Conservation (phyloP, 2,797 vertebrate genomes). For the Sebastolobus altivelis region DNA sequence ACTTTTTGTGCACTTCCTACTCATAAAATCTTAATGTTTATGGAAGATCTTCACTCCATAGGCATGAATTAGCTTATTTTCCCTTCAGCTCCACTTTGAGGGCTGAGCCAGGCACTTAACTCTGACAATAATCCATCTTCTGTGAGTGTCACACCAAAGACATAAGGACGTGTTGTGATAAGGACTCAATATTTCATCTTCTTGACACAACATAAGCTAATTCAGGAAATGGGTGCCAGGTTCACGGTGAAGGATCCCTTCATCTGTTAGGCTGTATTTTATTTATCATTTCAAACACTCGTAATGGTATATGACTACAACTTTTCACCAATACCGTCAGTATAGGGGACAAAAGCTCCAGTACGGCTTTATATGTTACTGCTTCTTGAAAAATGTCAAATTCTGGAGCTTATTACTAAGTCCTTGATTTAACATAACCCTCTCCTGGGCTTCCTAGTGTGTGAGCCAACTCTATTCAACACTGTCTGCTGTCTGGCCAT, state of each 20-base stretch:
- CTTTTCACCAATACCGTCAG: neutral
- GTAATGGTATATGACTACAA: neutral
- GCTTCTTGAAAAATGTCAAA: conserved; percentile 32
- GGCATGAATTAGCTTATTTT: neutral
- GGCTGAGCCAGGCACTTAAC: conserved; percentile 22
- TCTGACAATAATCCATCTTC: conserved; percentile 18
- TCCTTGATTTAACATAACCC: conserved; percentile 43
- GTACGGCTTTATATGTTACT: conserved; percentile 1
- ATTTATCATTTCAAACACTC: neutral
- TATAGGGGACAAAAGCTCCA: neutral
- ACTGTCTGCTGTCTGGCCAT: conserved; percentile 44
- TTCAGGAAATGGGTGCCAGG: neutral
- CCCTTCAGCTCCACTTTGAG: neutral
- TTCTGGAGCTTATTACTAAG: conserved; percentile 28
- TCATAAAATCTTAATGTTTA: conserved; percentile 10
- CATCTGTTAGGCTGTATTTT: neutral
- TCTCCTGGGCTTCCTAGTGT: conserved; percentile 13
- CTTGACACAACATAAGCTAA: neutral
- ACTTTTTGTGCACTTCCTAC: neutral
- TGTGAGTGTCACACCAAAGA: conserved; percentile 8
- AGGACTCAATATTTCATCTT: conserved; percentile 9
- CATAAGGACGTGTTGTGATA: neutral
- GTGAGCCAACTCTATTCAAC: conserved; percentile 40
- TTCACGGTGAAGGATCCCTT: neutral
- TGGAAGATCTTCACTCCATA: neutral